A percentile compares a stretch with the other conserved stretches of the same genome.
Conservation (phyloP, 2,888 invertebrate species). For the Scaptomyza polygonia region DNA sequence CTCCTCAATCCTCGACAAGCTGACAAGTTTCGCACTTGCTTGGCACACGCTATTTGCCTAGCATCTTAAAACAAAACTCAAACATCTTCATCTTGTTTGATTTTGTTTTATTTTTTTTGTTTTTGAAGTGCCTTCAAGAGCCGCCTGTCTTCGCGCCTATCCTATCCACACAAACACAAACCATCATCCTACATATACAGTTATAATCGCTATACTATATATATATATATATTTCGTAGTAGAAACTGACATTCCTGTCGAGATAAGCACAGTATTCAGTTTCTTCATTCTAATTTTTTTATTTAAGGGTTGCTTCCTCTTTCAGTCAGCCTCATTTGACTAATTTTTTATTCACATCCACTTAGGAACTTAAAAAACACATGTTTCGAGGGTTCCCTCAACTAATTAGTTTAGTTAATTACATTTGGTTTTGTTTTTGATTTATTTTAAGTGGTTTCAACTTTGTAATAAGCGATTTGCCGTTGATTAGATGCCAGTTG, state of each 20-base stretch:
- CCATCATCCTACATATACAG: constrained; percentile 7
- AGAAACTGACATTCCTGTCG: constrained; percentile 3
- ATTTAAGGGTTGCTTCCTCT: constrained; percentile 10
- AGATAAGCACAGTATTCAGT: constrained; percentile 17
- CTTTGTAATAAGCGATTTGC: constrained; percentile 26
- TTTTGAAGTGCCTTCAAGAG: constrained; percentile 59
- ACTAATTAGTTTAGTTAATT: constrained; percentile 65
- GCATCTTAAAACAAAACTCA: constrained; percentile 5
- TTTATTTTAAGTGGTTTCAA: constrained; percentile 24
- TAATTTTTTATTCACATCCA: constrained; percentile 49
- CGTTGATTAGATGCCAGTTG: constrained; percentile 48
- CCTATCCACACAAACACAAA: not conserved
- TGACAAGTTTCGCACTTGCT: constrained; percentile 71
- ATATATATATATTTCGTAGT: constrained; percentile 3
- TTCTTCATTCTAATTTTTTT: not conserved
- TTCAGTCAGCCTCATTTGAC: constrained; percentile 17
- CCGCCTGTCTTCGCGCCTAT: constrained; percentile 48
- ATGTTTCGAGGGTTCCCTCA: constrained; percentile 23
- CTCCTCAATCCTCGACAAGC: constrained; percentile 50
- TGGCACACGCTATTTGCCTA: constrained; percentile 68
- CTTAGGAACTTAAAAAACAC: constrained; percentile 19
- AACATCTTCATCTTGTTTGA: constrained; percentile 6
- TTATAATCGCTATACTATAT: constrained; percentile 22
- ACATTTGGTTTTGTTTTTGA: constrained; percentile 32
- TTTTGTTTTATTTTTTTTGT: not conserved